phyloP scores from a whole-genome alignment of 2,888 invertebrate species.

The Cordilura impudica region DNA sequence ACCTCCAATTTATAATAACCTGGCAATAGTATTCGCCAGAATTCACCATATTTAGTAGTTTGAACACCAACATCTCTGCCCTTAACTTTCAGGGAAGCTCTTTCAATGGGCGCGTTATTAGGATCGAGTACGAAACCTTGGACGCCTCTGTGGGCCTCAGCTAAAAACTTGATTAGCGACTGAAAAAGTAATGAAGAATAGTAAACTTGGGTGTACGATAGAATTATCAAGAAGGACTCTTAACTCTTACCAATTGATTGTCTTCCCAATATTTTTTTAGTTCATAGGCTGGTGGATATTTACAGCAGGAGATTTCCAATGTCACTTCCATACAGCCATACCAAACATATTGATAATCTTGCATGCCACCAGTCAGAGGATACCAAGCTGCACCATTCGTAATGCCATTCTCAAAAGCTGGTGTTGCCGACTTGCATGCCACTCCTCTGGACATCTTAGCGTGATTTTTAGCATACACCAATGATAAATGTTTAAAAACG shows the following conservation, averaged over 20 bases:
- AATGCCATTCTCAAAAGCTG: constrained; percentile 91
- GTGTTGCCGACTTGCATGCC: constrained; percentile 87
- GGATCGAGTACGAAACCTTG: constrained; percentile 91
- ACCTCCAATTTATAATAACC: constrained; percentile 92
- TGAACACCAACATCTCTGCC: constrained; percentile 91
- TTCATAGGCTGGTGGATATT: constrained; percentile 90
- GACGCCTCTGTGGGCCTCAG: constrained; percentile 92
- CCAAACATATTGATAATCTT: constrained; percentile 95
- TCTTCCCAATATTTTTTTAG: constrained; percentile 92
- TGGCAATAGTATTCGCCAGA: constrained; percentile 93
- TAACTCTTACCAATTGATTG: constrained; percentile 85
- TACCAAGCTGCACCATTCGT: constrained; percentile 98
- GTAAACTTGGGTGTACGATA: not conserved
- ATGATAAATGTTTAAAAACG: constrained; percentile 90
- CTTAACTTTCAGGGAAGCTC: constrained; percentile 87
- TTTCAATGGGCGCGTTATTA: constrained; percentile 87
- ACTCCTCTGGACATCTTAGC: constrained; percentile 92
- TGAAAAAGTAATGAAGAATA: constrained; percentile 74
- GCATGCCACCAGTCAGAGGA: constrained; percentile 85
- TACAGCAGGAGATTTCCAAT: constrained; percentile 95
- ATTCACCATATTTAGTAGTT: constrained; percentile 94
- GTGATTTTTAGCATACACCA: constrained; percentile 91
- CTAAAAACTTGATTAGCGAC: constrained; percentile 89
- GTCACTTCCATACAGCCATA: constrained; percentile 97
- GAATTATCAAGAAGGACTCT: no score